Evolutionary conservation across 2,888 invertebrate genomes (phyloP).

Genomic region (Macaria liturata): DNA sequence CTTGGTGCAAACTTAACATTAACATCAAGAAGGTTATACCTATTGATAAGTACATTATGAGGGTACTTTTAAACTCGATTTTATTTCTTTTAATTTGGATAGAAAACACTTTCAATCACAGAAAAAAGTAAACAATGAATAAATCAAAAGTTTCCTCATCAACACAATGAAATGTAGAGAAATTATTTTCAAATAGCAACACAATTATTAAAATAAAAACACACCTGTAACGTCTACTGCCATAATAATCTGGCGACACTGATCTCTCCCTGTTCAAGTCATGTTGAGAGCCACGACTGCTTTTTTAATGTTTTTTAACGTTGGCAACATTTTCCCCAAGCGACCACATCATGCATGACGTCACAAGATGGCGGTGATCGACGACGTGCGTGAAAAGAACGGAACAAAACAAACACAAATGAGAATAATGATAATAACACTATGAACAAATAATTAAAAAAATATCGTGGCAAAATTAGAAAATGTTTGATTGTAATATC

Average conservation of each 20-base stretch:
- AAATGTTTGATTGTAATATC: conserved; percentile 5
- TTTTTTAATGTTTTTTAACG: conserved; percentile 33
- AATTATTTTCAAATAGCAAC: conserved; percentile 2
- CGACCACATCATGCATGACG: conserved; percentile 74
- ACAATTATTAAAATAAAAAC: conserved; percentile 49
- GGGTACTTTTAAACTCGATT: too few species aligned
- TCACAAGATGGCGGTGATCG: conserved; percentile 64
- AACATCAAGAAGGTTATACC: too few species aligned
- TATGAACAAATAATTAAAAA: background rate
- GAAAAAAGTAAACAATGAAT: conserved; percentile 1
- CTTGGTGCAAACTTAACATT: too few species aligned
- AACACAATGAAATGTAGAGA: background rate
- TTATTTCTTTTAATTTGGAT: too few species aligned
- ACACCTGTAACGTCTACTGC: conserved; percentile 90
- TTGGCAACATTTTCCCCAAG: conserved; percentile 46
- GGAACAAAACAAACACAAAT: conserved; percentile 30
- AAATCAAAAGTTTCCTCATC: conserved; percentile 1
- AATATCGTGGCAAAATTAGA: too few species aligned
- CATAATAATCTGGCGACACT: conserved; percentile 88
- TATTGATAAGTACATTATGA: too few species aligned
- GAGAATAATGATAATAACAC: conserved; percentile 27
- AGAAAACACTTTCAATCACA: background rate
- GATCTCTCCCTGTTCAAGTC: conserved; percentile 87
- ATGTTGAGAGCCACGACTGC: conserved; percentile 89
- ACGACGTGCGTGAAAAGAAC: conserved; percentile 47